Base-by-base conservation (phyloP, 2,797 vertebrate species). In the Cynopterus sphinx region DNA sequence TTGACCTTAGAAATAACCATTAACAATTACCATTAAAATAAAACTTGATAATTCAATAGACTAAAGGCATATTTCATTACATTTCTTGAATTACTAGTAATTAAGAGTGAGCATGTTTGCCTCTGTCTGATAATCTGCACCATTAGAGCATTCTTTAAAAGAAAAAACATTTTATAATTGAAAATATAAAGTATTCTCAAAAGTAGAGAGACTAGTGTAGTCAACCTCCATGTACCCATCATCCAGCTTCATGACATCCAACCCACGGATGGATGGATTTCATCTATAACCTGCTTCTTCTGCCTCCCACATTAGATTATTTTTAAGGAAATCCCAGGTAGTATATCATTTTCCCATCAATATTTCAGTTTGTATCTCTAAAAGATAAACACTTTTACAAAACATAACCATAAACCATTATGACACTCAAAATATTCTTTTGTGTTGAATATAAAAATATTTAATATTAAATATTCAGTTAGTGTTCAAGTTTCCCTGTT, bases 401-500 rank as follows among this genome's bases (percentile, higher is more conserved):
- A 92, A 68, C 70, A 57, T 41, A 82, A 59, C 75, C 46, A 74
- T 57, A 87, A 95, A 68, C 39, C 67, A 55, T 19, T 26, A 31
- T 82, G 68, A 82, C n/a, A 91, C n/a, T 28, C 75, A 87, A 79
- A 71, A 53, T 94, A 24, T 59, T 78, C 39, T 51, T 87, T 65
- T 63, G 21, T 36, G 59, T 82, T 71, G 79, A 70, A 70, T 93
- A 63, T 71, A 8, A 81, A 87, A 61, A 49, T 93, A 63, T 79
- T 73, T 86, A 79, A 73, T 86, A 86, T 91, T 87, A 75, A 91
- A 82, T 61, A 83, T 43, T 28, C 51, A 95, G 67, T 68, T 41
- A 63, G 17, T 63, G 16, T 75, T 87, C n/a, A 67, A 78, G 16
- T 65, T 87, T 92, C 36, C 41, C 39, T 82, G 31, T 59, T 68